These are phyloP conservation scores for Xenops minutus DNA, from an alignment of 2,797 vertebrate species.

Conservation along the genomic window DNA sequence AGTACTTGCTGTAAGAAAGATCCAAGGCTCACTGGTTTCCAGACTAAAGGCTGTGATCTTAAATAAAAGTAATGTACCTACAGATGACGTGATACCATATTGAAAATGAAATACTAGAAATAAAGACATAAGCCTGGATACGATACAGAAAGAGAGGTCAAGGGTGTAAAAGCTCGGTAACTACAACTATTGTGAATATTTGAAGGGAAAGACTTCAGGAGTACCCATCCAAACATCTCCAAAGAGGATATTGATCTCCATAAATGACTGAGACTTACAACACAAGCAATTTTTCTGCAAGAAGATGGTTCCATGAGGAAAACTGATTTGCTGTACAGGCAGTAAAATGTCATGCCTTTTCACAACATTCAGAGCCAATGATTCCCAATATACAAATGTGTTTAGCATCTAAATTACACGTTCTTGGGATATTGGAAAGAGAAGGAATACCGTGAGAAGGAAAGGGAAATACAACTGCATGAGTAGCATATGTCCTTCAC, in stretches of 20 bases:
- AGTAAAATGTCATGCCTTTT: neutral
- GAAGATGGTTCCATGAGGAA: neutral
- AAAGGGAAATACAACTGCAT: neutral
- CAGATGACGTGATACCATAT: neutral
- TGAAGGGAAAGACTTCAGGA: neutral
- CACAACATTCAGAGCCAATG: neutral
- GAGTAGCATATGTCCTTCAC: neutral
- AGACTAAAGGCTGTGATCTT: neutral
- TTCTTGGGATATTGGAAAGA: neutral
- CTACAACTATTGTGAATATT: neutral
- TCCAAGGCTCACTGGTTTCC: neutral
- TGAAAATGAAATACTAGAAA: neutral
- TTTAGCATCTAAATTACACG: neutral
- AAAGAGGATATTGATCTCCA: neutral
- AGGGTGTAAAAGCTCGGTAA: neutral
- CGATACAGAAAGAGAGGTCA: neutral
- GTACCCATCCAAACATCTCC: accelerated
- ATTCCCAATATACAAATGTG: neutral
- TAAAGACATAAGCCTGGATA: neutral
- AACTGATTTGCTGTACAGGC: neutral
- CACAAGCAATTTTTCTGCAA: neutral
- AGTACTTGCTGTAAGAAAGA: neutral
- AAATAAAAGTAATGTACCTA: neutral
- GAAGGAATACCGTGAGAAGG: neutral
- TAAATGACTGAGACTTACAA: neutral